A percentile compares a stretch with the other conserved stretches of the same genome.
These are phyloP conservation scores for Corydoras maculifer DNA, from an alignment of 2,113 vertebrate genomes.

Conservation along the genomic window DNA sequence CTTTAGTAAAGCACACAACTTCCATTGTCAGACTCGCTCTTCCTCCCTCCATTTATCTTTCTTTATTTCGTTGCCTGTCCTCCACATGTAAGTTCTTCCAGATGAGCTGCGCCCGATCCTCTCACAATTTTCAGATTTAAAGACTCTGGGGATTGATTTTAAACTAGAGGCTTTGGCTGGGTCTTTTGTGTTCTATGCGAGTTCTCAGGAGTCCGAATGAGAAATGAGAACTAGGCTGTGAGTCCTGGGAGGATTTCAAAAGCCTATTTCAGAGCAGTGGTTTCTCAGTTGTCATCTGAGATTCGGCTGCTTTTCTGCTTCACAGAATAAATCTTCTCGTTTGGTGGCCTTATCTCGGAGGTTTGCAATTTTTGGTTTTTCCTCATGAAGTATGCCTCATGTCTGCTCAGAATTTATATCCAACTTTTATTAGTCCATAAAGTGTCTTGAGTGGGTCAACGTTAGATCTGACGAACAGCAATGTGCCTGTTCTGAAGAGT, in stretches of 20 bases:
- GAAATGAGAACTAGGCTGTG: slow-evolving; percentile 24
- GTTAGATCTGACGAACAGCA: slow-evolving; percentile 24
- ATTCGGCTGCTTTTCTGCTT: slow-evolving; percentile 18
- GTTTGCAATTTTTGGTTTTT: slow-evolving; percentile 8
- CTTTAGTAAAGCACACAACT: no score
- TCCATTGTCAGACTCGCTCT: neutral
- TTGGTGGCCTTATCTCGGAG: slow-evolving; percentile 23
- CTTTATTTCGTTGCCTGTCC: slow-evolving; percentile 19
- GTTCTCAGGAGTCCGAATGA: slow-evolving; percentile 13
- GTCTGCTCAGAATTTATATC: slow-evolving; percentile 3
- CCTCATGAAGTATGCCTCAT: slow-evolving; percentile 6
- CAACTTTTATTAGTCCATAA: slow-evolving; percentile 12
- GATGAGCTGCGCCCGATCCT: slow-evolving; percentile 28
- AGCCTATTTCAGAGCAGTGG: slow-evolving; percentile 19
- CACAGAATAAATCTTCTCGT: slow-evolving; percentile 26
- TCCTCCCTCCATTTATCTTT: slow-evolving; percentile 18
- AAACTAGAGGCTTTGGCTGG: slow-evolving; percentile 23
- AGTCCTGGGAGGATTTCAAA: slow-evolving; percentile 28
- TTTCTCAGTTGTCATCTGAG: slow-evolving; percentile 25
- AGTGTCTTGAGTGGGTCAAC: neutral
- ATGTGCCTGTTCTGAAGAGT: slow-evolving; percentile 15
- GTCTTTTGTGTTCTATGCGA: slow-evolving; percentile 20
- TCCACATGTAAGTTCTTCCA: slow-evolving; percentile 32
- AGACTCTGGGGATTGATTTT: slow-evolving; percentile 15
- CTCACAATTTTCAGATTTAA: slow-evolving; percentile 26